These are phyloP conservation scores for Pristionchus maxplancki DNA, from an alignment of 2,888 invertebrate species.

Conservation along the genomic window DNA sequence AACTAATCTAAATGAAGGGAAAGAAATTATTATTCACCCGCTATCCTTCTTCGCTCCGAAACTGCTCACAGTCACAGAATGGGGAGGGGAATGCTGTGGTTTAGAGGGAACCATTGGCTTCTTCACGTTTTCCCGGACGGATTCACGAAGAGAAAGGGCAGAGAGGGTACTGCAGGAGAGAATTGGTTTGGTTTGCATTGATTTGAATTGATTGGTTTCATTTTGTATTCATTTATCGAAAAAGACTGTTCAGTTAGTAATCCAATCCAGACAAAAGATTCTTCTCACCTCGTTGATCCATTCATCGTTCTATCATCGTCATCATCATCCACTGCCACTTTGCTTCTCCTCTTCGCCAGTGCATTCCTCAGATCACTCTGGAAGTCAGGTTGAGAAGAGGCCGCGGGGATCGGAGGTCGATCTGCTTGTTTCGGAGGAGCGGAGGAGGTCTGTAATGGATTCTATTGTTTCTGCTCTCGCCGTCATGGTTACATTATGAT, in stretches of 20 bases:
- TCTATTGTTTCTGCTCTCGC: neutral
- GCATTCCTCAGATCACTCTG: constrained; percentile 76
- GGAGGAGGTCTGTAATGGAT: neutral
- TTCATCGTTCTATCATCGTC: constrained; percentile 64
- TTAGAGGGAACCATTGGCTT: constrained; percentile 50
- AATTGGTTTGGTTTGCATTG: constrained; percentile 41
- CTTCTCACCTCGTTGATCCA: constrained; percentile 44
- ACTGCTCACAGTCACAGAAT: constrained; percentile 41
- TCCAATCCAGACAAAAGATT: neutral
- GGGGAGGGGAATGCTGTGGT: constrained; percentile 70
- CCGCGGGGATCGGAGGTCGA: neutral
- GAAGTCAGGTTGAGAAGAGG: constrained; percentile 67
- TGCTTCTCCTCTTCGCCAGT: constrained; percentile 74
- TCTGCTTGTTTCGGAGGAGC: neutral
- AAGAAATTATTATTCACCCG: too few species aligned
- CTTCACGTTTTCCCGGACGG: constrained; percentile 75
- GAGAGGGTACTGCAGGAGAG: constrained; percentile 63
- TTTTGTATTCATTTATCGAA: neutral
- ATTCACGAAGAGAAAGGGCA: constrained; percentile 75
- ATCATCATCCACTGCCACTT: constrained; percentile 73
- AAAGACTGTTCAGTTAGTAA: neutral
- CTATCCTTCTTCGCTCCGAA: constrained; percentile 76
- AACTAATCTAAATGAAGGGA: too few species aligned
- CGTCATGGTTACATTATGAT: neutral
- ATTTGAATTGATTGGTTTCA: neutral